These are phyloP conservation scores for Nemoura dubitans DNA, from an alignment of 2,888 invertebrate species.

Conservation along the genomic window DNA sequence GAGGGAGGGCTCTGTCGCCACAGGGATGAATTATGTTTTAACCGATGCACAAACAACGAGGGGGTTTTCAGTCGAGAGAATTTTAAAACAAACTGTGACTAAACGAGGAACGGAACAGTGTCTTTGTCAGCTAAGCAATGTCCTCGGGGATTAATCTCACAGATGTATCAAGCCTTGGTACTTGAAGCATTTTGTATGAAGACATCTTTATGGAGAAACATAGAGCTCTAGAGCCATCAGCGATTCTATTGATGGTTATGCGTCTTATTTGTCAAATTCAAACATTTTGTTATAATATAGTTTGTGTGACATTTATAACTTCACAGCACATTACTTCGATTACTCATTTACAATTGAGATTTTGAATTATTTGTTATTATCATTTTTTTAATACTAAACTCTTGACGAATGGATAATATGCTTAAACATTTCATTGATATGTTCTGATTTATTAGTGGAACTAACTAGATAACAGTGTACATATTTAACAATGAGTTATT, in stretches of 20 bases:
- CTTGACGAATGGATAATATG: too few species aligned
- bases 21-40: slow-evolving; percentile 33
- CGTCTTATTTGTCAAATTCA: not conserved
- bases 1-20: slow-evolving; percentile 14
- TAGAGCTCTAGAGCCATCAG: not conserved
- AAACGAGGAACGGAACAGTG: not conserved
- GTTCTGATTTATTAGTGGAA: too few species aligned
- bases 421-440: too few species aligned
- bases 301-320: too few species aligned
- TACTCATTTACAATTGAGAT: too few species aligned
- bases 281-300: not conserved
- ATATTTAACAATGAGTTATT: too few species aligned
- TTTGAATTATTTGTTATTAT: too few species aligned
- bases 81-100: slow-evolving; percentile 39
- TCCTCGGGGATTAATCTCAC: slow-evolving; percentile 22
- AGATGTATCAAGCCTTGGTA: not conserved
- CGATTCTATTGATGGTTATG: not conserved
- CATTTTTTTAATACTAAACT: too few species aligned
- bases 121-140: not conserved
- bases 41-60: slow-evolving; percentile 34
- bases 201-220: not conserved
- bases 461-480: too few species aligned
- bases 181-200: not conserved
- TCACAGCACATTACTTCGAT: too few species aligned
- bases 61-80: slow-evolving; percentile 30